These are phyloP conservation scores for Apistogramma diplotaenia DNA, from an alignment of 2,113 vertebrate species.

Conservation along the genomic window DNA sequence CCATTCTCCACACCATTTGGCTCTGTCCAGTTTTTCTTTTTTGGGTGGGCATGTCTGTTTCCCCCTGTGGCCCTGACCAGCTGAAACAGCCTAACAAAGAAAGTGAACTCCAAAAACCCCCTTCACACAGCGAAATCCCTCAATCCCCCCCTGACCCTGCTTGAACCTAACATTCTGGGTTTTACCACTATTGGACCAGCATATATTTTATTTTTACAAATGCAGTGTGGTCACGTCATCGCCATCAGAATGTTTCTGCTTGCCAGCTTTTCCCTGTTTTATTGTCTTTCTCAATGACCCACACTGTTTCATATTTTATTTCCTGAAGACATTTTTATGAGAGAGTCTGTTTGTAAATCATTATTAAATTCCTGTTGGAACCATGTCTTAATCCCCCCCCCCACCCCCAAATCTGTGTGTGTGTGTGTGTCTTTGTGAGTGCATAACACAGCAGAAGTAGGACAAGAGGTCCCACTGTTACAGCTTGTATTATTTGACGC, in stretches of 20 bases:
- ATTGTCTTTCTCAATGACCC: conserved; percentile 12
- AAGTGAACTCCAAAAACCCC: conserved; percentile 21
- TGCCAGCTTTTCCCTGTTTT: conserved; percentile 34
- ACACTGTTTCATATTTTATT: conserved; percentile 20
- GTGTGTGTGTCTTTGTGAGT: conserved; percentile 17
- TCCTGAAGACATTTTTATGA: conserved; percentile 35
- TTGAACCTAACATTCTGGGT: neutral
- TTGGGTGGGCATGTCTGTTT: neutral
- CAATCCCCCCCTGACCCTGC: neutral
- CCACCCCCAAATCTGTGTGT: conserved; percentile 1
- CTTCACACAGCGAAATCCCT: conserved; percentile 3
- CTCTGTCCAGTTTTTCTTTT: conserved; percentile 7
- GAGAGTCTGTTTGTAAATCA: conserved; percentile 36
- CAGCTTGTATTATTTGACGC: conserved; percentile 62
- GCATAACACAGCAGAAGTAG: conserved; percentile 51
- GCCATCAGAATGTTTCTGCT: neutral
- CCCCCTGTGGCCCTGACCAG: conserved; percentile 3
- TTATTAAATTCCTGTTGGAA: conserved; percentile 44
- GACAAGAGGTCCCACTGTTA: conserved; percentile 66
- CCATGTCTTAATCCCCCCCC: conserved; percentile 25
- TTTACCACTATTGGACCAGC: conserved; percentile 2
- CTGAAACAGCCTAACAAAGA: conserved; percentile 22
- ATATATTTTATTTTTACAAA: neutral
- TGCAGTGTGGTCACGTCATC: neutral
- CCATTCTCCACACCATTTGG: conserved; percentile 9